Conservation (phyloP, 1,140 invertebrate species). For the silkworm (Bombyx mori) region ASM3026992v2 NC_085117.1:20010501-20011000, state of each 20-base stretch:
- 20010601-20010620: constrained; percentile 88
- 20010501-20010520: too few relatives aligned
- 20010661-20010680: too few relatives aligned
- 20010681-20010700: too few relatives aligned
- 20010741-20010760: too few relatives aligned
- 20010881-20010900: constrained; percentile 10
- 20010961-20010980: constrained; percentile 87
- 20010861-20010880: not conserved
- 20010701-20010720: too few relatives aligned
- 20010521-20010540: constrained; percentile 88
- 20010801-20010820: too few relatives aligned
- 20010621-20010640: constrained; percentile 75
- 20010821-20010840: too few relatives aligned
- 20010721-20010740: too few relatives aligned
- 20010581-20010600: constrained; percentile 88
- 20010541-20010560: constrained; percentile 90
- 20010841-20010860: not conserved
- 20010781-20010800: too few relatives aligned
- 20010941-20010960: constrained; percentile 87
- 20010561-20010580: constrained; percentile 91
- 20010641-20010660: not conserved
- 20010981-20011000: constrained; percentile 84
- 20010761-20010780: too few relatives aligned
- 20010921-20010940: constrained; percentile 86
- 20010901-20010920: constrained; percentile 78